Evolutionary conservation across 2,888 invertebrate genomes (phyloP).

Genomic region (Caenorhabditis sulstoni): DNA sequence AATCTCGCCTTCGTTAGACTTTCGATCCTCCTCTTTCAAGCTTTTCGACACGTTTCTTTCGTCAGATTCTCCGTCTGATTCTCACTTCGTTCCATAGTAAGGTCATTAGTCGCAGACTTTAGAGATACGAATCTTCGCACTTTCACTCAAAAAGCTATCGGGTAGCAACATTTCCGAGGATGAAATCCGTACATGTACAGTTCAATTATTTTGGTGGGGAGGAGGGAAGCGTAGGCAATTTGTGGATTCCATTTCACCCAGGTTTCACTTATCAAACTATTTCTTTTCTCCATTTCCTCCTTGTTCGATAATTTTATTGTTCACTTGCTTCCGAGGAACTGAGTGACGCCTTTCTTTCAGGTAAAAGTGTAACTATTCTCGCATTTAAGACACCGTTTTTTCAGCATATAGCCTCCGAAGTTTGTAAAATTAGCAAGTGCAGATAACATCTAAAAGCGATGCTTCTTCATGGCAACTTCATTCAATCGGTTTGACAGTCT

Average conservation of each 20-base stretch:
- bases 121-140: conserved; percentile 53
- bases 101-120: conserved; percentile 11
- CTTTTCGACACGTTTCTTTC: neutral
- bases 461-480: conserved; percentile 37
- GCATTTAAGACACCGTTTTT: neutral
- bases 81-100: conserved; percentile 20
- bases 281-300: neutral
- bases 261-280: conserved; percentile 8
- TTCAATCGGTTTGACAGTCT: conserved; percentile 29
- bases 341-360: neutral
- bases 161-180: conserved; percentile 38
- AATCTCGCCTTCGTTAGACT: too few species aligned
- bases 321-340: conserved; percentile 1
- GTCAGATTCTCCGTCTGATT: neutral
- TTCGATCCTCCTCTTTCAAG: neutral
- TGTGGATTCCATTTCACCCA: conserved; percentile 17
- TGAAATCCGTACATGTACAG: conserved; percentile 49
- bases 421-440: conserved; percentile 10
- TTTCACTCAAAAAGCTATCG: conserved; percentile 36
- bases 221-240: conserved; percentile 17
- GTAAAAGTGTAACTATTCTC: conserved; percentile 9
- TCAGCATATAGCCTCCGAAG: conserved; percentile 10
- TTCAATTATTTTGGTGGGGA: conserved; percentile 41
- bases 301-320: neutral
- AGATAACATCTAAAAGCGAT: conserved; percentile 43